These are phyloP conservation scores for Prenolepis imparis DNA, from an alignment of 2,888 invertebrate genomes.

Conservation along the genomic window DNA sequence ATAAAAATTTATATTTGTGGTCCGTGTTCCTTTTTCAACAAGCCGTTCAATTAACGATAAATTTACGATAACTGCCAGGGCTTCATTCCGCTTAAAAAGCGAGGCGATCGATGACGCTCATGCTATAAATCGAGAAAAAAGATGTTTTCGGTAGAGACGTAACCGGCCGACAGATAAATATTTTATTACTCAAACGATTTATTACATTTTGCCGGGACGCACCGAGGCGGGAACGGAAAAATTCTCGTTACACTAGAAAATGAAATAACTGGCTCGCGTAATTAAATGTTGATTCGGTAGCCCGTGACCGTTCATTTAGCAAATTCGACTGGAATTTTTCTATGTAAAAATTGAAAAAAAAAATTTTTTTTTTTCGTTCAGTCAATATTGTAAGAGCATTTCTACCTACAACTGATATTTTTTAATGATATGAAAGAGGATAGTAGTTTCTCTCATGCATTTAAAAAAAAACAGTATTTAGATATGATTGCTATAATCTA, in stretches of 20 bases:
- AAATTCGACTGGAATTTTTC: slow-evolving; percentile 56
- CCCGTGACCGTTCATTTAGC: slow-evolving; percentile 56
- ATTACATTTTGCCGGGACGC: slow-evolving; percentile 45
- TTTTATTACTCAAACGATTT: slow-evolving; percentile 57
- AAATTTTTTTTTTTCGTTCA: slow-evolving; percentile 35
- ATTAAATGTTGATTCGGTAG: slow-evolving; percentile 57
- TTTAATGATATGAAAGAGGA: neutral
- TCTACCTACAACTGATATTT: slow-evolving; percentile 11
- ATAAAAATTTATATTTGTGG: slow-evolving; percentile 19
- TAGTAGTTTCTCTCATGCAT: neutral
- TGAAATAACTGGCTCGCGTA: slow-evolving; percentile 55
- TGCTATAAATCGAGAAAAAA: slow-evolving; percentile 53
- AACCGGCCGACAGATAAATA: slow-evolving; percentile 48
- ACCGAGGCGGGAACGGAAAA: slow-evolving; percentile 48
- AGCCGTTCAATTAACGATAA: slow-evolving; percentile 42
- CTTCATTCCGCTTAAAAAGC: slow-evolving; percentile 45
- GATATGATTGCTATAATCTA: neutral
- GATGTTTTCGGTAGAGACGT: slow-evolving; percentile 52
- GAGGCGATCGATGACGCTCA: slow-evolving; percentile 43
- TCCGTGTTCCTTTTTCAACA: slow-evolving; percentile 12
- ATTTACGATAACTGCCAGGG: slow-evolving; percentile 44
- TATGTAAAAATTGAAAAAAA: slow-evolving; percentile 49
- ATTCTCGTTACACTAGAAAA: slow-evolving; percentile 51
- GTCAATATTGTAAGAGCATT: slow-evolving; percentile 24
- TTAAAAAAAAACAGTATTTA: neutral